Percentiles rank a stretch among this genome's conserved stretches.
phyloP scores from a whole-genome alignment of 2,113 vertebrate species.

The Daphoenositta chrysoptera region DNA sequence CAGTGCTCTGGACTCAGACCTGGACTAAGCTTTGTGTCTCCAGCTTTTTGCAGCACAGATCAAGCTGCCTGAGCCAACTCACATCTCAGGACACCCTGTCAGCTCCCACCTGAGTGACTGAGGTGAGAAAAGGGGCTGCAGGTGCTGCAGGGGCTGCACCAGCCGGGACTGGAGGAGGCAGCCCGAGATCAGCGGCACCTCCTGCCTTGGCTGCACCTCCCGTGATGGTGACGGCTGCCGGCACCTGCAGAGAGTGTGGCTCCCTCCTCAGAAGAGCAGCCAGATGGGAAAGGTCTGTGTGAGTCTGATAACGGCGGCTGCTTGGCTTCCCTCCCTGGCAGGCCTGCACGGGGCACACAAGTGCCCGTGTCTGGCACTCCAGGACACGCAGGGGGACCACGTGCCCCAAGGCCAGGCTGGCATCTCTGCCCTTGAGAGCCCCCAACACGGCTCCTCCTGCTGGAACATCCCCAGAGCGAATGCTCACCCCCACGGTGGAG shows the following conservation, averaged over 20 bases:
- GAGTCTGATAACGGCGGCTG: background rate
- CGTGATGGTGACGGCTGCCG: fast-evolving
- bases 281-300: conserved; percentile 18
- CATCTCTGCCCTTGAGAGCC: background rate
- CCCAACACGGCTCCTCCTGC: background rate
- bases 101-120: background rate
- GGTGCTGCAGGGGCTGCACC: background rate
- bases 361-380: background rate
- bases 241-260: background rate
- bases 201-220: background rate
- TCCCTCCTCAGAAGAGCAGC: background rate
- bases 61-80: background rate
- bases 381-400: fast-evolving
- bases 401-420: background rate
- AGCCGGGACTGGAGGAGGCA: background rate
- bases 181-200: background rate
- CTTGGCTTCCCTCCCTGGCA: conserved; percentile 22
- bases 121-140: background rate
- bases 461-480: background rate
- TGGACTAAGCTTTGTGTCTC: background rate
- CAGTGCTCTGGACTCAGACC: background rate
- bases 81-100: background rate
- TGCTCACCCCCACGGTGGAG: fast-evolving
- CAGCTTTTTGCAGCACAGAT: background rate
- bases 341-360: background rate